These are phyloP conservation scores for Petroica traversi DNA, from an alignment of 2,113 vertebrate species.

Conservation along the genomic window DNA sequence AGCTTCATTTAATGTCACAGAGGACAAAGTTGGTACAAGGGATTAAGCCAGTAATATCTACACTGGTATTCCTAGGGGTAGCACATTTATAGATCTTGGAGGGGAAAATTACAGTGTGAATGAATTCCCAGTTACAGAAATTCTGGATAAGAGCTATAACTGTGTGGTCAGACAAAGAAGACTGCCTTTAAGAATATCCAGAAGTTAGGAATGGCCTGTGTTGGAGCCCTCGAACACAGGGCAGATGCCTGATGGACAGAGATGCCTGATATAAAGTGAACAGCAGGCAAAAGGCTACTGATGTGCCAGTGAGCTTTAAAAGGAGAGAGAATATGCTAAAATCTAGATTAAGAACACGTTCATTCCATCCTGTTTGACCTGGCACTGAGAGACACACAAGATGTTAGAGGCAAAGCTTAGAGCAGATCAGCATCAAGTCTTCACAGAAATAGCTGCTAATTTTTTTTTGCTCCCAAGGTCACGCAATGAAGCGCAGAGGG, in stretches of 20 bases:
- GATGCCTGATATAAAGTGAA: background rate
- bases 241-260: background rate
- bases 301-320: background rate
- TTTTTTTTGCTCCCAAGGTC: background rate
- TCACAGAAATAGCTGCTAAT: background rate
- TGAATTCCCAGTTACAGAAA: background rate
- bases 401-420: background rate
- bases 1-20: background rate
- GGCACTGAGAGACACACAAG: background rate
- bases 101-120: background rate
- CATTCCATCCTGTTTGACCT: background rate
- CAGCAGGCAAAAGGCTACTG: background rate
- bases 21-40: background rate
- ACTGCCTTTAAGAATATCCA: background rate
- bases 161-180: background rate
- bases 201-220: background rate
- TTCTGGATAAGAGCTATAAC: background rate
- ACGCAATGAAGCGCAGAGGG: rapidly evolving
- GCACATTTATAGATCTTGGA: background rate
- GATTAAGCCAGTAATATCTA: background rate
- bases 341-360: background rate
- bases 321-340: background rate
- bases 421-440: background rate
- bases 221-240: background rate
- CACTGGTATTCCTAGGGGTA: background rate